phyloP scores from a whole-genome alignment of 2,888 invertebrate genomes.

The Acronicta aceris region DNA sequence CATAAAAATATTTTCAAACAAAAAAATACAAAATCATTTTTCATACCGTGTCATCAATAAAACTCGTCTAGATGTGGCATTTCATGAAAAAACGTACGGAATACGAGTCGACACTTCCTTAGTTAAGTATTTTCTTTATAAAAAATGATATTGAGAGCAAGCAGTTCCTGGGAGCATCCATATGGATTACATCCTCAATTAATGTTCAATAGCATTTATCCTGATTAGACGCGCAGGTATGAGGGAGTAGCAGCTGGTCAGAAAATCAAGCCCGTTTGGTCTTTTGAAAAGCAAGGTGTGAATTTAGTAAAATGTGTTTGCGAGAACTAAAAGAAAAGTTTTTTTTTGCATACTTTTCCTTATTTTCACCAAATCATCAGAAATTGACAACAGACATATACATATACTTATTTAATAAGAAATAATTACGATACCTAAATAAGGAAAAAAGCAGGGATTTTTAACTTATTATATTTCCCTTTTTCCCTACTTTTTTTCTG shows the following conservation, averaged over 20 bases:
- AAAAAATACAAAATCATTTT: conserved; percentile 48
- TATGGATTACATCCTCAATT: conserved; percentile 70
- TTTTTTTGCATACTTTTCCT: too few relatives aligned
- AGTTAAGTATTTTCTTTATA: conserved; percentile 42
- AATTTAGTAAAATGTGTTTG: too few relatives aligned
- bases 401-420: too few relatives aligned
- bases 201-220: conserved; percentile 68
- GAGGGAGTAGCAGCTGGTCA: background rate
- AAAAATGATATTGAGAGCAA: conserved; percentile 56
- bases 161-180: conserved; percentile 57
- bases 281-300: background rate
- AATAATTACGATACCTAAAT: too few relatives aligned
- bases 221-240: conserved; percentile 61
- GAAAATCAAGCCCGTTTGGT: conserved; percentile 14
- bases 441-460: too few relatives aligned
- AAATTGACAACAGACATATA: too few relatives aligned
- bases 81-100: conserved; percentile 38
- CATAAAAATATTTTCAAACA: conserved; percentile 40
- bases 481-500: too few relatives aligned
- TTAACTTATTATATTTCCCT: too few relatives aligned
- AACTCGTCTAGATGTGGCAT: conserved; percentile 35
- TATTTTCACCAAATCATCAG: too few relatives aligned
- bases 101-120: conserved; percentile 49
- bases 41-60: conserved; percentile 43
- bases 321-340: too few relatives aligned